These are phyloP conservation scores for Neomicropteryx cornuta DNA, from an alignment of 1,140 invertebrate species.

Conservation along the genomic window DNA sequence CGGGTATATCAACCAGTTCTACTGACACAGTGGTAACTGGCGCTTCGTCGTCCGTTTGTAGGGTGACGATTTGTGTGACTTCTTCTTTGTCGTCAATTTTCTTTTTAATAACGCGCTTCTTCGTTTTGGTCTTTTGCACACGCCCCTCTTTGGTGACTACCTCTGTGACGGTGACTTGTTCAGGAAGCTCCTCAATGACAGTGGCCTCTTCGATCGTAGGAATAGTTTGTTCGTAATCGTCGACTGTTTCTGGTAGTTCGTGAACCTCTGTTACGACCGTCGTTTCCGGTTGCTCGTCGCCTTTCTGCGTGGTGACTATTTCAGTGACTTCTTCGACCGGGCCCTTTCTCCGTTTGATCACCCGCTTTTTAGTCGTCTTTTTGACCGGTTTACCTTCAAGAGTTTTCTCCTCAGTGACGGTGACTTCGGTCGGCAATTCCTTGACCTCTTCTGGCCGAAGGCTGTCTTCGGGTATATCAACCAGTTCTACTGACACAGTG, in stretches of 20 bases:
- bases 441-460: conserved; percentile 13
- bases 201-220: conserved; percentile 21
- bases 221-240: conserved; percentile 26
- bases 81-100: conserved; percentile 17
- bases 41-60: conserved; percentile 20
- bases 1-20: conserved; percentile 17
- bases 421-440: conserved; percentile 9
- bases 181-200: conserved; percentile 18
- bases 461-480: conserved; percentile 15
- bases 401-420: conserved; percentile 7
- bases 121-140: conserved; percentile 25
- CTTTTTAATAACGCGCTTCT: conserved; percentile 26
- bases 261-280: conserved; percentile 18
- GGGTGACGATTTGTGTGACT: conserved; percentile 22
- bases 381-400: conserved; percentile 11
- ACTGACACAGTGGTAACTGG: conserved; percentile 18
- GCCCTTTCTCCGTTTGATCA: conserved; percentile 22
- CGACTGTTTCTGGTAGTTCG: conserved; percentile 27
- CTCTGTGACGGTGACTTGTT: conserved; percentile 18
- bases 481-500: conserved; percentile 24
- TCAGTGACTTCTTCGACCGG: conserved; percentile 21
- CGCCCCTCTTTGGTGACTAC: conserved; percentile 22
- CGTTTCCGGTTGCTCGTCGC: conserved; percentile 18
- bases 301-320: conserved; percentile 25
- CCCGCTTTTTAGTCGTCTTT: conserved; percentile 18